phyloP scores from a whole-genome alignment of 2,888 invertebrate species.

The Aphrophora alni region DNA sequence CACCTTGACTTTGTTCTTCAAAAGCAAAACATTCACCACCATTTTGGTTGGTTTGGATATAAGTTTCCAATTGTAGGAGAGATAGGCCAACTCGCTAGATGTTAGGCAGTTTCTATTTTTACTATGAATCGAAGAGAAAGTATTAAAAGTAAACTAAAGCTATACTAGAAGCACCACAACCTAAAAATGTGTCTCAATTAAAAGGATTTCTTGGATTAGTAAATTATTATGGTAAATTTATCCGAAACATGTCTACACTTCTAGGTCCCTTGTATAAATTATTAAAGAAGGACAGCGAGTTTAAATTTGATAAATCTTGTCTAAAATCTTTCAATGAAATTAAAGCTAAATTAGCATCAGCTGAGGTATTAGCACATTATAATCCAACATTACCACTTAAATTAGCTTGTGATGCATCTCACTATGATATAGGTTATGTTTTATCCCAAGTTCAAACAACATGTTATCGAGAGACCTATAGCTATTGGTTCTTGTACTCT shows the following conservation, averaged over 20 bases:
- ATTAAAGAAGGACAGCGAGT: neutral
- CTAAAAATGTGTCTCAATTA: neutral
- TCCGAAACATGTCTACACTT: too few species aligned
- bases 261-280: neutral
- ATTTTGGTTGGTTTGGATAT: too few species aligned
- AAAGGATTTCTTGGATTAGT: too few species aligned
- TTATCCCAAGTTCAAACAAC: constrained; percentile 8
- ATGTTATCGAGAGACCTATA: neutral
- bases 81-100: too few species aligned
- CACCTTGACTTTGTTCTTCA: too few species aligned
- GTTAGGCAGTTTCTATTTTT: too few species aligned
- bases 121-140: too few species aligned
- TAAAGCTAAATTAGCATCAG: constrained; percentile 12
- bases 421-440: constrained; percentile 3
- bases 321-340: neutral
- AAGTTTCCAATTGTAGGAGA: too few species aligned
- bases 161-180: neutral
- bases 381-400: neutral
- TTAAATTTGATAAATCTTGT: neutral
- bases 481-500: constrained; percentile 10
- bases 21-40: too few species aligned
- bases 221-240: too few species aligned
- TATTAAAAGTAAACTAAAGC: too few species aligned
- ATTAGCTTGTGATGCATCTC: neutral
- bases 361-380: constrained; percentile 12